These are phyloP conservation scores for Ptychochromis oligacanthus DNA, from an alignment of 2,113 vertebrate genomes.

Conservation along the genomic window DNA sequence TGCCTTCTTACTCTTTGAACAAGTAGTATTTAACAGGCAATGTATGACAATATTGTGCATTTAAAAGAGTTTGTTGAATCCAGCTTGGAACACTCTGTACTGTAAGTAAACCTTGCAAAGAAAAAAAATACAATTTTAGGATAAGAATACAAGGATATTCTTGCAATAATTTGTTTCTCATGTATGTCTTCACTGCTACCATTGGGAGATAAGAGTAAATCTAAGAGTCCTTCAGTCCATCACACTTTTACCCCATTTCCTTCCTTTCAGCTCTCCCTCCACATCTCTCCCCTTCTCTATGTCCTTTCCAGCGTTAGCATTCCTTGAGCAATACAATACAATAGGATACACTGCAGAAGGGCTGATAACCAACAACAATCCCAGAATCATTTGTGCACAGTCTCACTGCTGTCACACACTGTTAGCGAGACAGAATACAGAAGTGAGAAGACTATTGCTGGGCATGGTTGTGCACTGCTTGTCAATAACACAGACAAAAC, in stretches of 20 bases:
- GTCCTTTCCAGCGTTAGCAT: slow-evolving; percentile 54
- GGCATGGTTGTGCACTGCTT: slow-evolving; percentile 35
- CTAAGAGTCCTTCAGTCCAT: neutral
- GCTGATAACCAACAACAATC: slow-evolving; percentile 71
- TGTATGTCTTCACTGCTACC: neutral
- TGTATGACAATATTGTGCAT: neutral
- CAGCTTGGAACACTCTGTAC: neutral
- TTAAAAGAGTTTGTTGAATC: neutral
- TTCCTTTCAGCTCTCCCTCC: neutral
- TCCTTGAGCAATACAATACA: slow-evolving; percentile 47
- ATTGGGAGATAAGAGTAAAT: neutral
- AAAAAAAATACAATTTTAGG: neutral
- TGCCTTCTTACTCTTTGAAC: neutral
- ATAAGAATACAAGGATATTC: neutral
- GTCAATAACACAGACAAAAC: slow-evolving; percentile 51
- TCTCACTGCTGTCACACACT: slow-evolving; percentile 54
- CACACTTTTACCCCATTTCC: neutral
- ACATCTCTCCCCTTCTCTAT: neutral
- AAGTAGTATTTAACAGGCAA: neutral
- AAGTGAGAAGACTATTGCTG: slow-evolving; percentile 53
- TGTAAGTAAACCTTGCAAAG: neutral
- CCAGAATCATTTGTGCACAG: slow-evolving; percentile 59
- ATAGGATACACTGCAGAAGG: slow-evolving; percentile 51
- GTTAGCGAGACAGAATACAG: slow-evolving; percentile 44
- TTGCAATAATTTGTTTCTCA: neutral